Evolutionary conservation across 2,888 invertebrate species (phyloP).

Genomic region (Arctia plantaginis): DNA sequence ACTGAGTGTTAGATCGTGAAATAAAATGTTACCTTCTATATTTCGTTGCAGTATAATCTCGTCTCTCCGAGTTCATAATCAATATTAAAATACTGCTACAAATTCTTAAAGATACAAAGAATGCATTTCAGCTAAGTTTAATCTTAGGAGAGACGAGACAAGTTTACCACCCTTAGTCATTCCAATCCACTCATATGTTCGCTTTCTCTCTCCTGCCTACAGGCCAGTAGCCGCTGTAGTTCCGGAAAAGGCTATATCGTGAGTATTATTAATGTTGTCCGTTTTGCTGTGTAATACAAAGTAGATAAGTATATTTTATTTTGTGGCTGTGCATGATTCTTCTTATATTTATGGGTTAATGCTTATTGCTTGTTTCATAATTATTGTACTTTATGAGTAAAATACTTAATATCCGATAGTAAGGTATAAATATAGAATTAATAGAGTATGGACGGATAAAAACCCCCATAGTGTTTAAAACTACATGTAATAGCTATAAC

Average conservation of each 20-base stretch:
- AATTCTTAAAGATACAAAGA: slow-evolving; percentile 20
- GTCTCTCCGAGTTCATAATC: slow-evolving; percentile 60
- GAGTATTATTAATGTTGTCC: slow-evolving; percentile 88
- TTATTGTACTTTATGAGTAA: slow-evolving; percentile 16
- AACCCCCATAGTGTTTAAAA: slow-evolving; percentile 38
- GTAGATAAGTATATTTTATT: slow-evolving; percentile 45
- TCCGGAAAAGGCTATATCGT: slow-evolving; percentile 98
- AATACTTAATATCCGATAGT: slow-evolving; percentile 23
- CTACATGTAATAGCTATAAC: slow-evolving; percentile 73
- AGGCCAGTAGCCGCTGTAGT: slow-evolving; percentile 97
- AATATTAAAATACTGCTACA: slow-evolving; percentile 18
- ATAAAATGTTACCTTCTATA: slow-evolving; percentile 57
- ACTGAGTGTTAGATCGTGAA: slow-evolving; percentile 64
- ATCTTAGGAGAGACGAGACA: slow-evolving; percentile 74
- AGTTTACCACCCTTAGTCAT: slow-evolving; percentile 75
- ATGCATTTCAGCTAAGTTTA: slow-evolving; percentile 41
- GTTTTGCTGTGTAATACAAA: slow-evolving; percentile 58
- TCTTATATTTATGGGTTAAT: slow-evolving; percentile 34
- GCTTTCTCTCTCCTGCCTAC: slow-evolving; percentile 87
- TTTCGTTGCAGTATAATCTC: slow-evolving; percentile 70
- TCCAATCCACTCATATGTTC: slow-evolving; percentile 85
- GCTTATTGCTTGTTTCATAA: slow-evolving; percentile 49
- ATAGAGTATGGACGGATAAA: slow-evolving; percentile 36
- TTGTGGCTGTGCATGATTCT: slow-evolving; percentile 61
- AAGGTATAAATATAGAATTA: slow-evolving; percentile 33